phyloP scores from a whole-genome alignment of 53 echinoderm and acorn worm genomes.

The Patiria pectinifera region DNA sequence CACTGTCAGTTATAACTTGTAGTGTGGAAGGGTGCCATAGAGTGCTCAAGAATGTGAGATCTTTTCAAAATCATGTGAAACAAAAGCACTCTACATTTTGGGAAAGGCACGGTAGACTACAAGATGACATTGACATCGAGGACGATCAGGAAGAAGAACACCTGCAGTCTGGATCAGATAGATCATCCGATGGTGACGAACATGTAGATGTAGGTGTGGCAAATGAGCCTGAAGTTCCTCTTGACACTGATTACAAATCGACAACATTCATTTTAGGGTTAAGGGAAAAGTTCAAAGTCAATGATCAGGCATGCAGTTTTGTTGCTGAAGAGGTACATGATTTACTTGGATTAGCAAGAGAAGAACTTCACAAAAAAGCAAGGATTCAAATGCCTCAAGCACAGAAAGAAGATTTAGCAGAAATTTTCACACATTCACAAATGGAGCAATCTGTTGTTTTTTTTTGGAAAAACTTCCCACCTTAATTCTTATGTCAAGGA shows the following conservation, averaged over 20 bases:
- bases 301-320: slow-evolving; percentile 22
- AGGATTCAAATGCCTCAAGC: not conserved
- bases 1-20: not conserved
- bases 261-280: slow-evolving; percentile 14
- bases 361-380: not conserved
- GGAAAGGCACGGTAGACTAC: not conserved
- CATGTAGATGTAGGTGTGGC: not conserved
- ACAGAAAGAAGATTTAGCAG: not conserved
- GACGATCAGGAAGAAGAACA: not conserved
- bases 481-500: slow-evolving; percentile 20
- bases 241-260: slow-evolving; percentile 6
- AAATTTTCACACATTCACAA: slow-evolving; percentile 9
- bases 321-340: slow-evolving; percentile 11
- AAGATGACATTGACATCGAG: not conserved
- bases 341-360: slow-evolving; percentile 3
- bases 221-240: not conserved
- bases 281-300: slow-evolving; percentile 5
- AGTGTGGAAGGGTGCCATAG: not conserved
- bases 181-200: not conserved
- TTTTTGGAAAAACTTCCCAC: not conserved
- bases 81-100: not conserved
- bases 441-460: slow-evolving; percentile 6
- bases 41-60: not conserved
- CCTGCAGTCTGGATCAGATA: not conserved
- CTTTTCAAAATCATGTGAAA: not conserved